Base-by-base conservation (phyloP, 2,888 invertebrate genomes). In the Hypolimnas misippus region DNA sequence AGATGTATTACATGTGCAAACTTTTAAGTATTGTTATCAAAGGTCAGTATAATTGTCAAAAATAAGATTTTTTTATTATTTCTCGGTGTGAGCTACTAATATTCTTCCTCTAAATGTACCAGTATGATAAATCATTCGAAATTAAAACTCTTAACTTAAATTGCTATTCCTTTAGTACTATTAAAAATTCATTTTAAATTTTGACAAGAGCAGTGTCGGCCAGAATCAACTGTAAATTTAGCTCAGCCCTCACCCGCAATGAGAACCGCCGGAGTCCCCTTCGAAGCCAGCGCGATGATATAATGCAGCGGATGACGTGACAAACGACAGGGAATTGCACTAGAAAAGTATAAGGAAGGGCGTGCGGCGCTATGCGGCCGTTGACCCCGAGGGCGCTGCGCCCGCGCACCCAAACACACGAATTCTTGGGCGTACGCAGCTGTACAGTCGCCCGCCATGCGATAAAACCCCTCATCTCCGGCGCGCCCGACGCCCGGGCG, bases 351-450 rank as follows among this genome's bases (percentile, higher is more conserved):
- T 46, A 67, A 68, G 66, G 67, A 67, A 69, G 70, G 67, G 74
- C 46, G 46, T 67, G 61, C 67, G 73, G 73, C 73, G 74, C 72
- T 72, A 68, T 56, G 66, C 68, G 73, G 70, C 33, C 73, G 57
- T 63, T 57, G 73, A 73, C 65, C 73, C 68, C 63, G 56, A 58
- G 51, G 50, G 57, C 62, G 58, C 61, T 61, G 60, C 56, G 62
- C 66, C 56, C 68, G 70, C 72, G 76, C 78, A 76, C 78, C 79
- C 78, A 79, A 83, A 86, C 84, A 84, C 76, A 84, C 84, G 78
- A 88, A 89, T 89, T 85, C 82, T 84, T 86, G 79, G 80, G 87
- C 89, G 87, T 88, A 83, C 86, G 83, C 82, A 78, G 77, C 81
- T 79, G 81, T 78, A 76, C 79, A 61, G 68, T 46, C 46, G n/a